Evolutionary conservation across 2,113 vertebrate genomes (phyloP).

Genomic region (Calypte anna): DNA sequence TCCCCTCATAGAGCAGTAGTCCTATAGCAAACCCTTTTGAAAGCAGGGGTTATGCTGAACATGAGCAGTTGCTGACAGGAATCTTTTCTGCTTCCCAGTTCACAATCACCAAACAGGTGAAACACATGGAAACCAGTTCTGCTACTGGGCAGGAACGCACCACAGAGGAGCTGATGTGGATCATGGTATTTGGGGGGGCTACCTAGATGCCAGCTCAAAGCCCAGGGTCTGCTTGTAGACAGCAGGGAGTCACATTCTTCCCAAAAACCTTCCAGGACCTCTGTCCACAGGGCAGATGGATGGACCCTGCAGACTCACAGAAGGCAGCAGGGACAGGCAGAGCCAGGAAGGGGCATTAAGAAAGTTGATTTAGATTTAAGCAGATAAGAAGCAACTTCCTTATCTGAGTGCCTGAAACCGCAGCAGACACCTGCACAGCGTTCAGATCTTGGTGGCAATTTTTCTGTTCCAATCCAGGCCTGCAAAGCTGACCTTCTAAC

Average conservation of each 20-base stretch:
- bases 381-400: not conserved
- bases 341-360: not conserved
- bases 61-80: not conserved
- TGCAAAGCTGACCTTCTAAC: not conserved
- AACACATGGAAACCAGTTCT: not conserved
- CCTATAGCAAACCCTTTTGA: not conserved
- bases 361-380: not conserved
- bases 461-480: not conserved
- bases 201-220: not conserved
- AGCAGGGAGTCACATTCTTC: not conserved
- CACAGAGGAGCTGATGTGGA: not conserved
- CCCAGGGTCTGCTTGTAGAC: not conserved
- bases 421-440: not conserved
- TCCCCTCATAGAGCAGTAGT: not conserved
- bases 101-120: not conserved
- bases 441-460: not conserved
- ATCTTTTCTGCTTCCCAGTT: not conserved
- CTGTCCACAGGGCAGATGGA: not conserved
- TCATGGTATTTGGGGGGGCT: rapidly evolving
- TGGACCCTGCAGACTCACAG: not conserved
- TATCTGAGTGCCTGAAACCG: not conserved
- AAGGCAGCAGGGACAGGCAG: not conserved
- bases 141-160: not conserved
- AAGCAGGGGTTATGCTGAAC: not conserved
- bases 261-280: not conserved